Evolutionary conservation across 2,888 invertebrate genomes (phyloP).

Genomic region (Zygogramma bicolorata): DNA sequence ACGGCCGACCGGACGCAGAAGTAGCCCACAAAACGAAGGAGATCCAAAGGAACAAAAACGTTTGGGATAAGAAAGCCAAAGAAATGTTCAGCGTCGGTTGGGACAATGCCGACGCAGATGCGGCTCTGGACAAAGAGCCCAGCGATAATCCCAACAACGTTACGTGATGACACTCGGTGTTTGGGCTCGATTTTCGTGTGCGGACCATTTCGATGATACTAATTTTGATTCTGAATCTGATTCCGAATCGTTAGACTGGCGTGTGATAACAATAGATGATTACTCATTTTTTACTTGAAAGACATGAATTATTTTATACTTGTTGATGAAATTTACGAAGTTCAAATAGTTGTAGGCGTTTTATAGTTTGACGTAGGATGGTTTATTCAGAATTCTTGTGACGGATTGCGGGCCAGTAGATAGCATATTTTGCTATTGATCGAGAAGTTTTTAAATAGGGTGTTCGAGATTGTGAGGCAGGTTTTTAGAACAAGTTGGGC

Average conservation of each 20-base stretch:
- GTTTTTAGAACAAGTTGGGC: too few relatives aligned
- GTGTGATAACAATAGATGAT: neutral
- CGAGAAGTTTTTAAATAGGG: too few relatives aligned
- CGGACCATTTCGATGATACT: conserved; percentile 44
- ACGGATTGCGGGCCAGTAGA: conserved; percentile 3
- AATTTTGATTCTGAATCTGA: conserved; percentile 4
- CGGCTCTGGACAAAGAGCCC: conserved; percentile 60
- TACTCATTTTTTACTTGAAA: neutral
- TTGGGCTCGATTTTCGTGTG: conserved; percentile 52
- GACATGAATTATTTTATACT: conserved; percentile 10
- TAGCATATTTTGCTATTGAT: neutral
- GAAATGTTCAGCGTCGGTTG: conserved; percentile 62
- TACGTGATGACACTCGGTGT: conserved; percentile 57
- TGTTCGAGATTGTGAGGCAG: too few relatives aligned
- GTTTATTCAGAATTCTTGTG: neutral
- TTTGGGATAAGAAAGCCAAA: conserved; percentile 66
- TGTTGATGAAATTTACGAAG: conserved; percentile 14
- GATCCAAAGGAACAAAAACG: conserved; percentile 61
- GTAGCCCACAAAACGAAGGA: conserved; percentile 76
- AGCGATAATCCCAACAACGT: conserved; percentile 61
- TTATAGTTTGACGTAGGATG: neutral
- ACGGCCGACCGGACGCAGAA: conserved; percentile 85
- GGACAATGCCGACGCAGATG: conserved; percentile 55
- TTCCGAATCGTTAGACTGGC: neutral
- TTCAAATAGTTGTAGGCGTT: conserved; percentile 18